Conservation (phyloP, 1,140 invertebrate genomes). For the Nebria ingens region DNA sequence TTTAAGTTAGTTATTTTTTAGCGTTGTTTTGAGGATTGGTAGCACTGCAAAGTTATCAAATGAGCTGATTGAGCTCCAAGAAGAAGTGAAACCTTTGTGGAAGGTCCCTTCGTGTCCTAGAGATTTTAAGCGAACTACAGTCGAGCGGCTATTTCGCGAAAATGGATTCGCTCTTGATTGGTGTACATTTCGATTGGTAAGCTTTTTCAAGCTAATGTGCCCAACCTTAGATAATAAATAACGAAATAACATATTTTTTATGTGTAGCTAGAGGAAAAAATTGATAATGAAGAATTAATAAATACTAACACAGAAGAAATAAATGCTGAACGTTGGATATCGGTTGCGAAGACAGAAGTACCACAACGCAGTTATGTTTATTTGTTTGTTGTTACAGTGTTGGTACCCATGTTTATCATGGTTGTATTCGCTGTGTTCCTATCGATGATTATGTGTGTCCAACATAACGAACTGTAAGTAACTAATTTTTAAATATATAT, state of each 20-base stretch:
- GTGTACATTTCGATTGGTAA: conserved; percentile 76
- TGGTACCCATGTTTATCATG: conserved; percentile 57
- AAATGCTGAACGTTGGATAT: conserved; percentile 41
- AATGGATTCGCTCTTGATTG: conserved; percentile 72
- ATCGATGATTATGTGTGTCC: conserved; percentile 63
- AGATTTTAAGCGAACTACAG: conserved; percentile 73
- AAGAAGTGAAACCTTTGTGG: conserved; percentile 70
- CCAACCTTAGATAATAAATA: no score
- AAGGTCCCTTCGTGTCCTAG: conserved; percentile 64
- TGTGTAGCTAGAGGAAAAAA: conserved; percentile 34
- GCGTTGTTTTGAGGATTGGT: conserved; percentile 69
- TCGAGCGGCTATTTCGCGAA: conserved; percentile 71
- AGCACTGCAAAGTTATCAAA: conserved; percentile 63
- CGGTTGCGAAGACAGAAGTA: conserved; percentile 44
- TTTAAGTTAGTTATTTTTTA: conserved; percentile 33
- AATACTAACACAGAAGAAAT: conserved; percentile 18
- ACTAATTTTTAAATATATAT: conserved; percentile 10
- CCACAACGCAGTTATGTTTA: conserved; percentile 58
- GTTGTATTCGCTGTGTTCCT: conserved; percentile 53
- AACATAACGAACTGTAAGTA: conserved; percentile 70
- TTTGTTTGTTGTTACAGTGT: conserved; percentile 59
- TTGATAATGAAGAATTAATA: conserved; percentile 23
- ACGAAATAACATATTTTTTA: no score
- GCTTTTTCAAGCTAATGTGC: neutral
- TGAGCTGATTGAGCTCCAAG: conserved; percentile 60